Evolutionary conservation across 2,888 invertebrate species (phyloP), one percentile per base, ranked within the genome.

Genomic region (Zhengitettix transpicula): DNA sequence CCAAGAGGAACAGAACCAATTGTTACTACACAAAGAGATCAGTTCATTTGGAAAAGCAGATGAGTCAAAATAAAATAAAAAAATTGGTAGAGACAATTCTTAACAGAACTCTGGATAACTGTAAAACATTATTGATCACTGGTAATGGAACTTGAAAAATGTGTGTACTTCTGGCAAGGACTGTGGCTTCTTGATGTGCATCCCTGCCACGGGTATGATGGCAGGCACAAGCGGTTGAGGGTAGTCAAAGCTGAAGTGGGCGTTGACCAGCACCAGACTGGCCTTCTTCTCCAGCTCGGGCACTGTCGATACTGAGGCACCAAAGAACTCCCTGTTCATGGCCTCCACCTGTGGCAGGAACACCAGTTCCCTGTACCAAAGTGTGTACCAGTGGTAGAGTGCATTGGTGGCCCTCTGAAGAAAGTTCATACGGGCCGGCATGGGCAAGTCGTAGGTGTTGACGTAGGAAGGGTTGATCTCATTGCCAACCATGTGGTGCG

Each of bases 231-330:
- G 66, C 1, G 77, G 75, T 15, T 71, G 66, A 0, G 72, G 71
- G 58, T 64, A 64, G 40, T 65, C 65, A 11, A 68, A 42, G 3
- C 65, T 61, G 57, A 65, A 64, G 67, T 77, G 70, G 1, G 68
- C 66, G 61, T 77, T 77, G 1, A 74, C 52, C 62, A 77, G 71
- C 17, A 75, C 53, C 69, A 76, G 66, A 52, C 73, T 71, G 16
- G 72, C 61, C 57, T 69, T 71, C 67, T 75, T 75, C 17, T 77
- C 76, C 64, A 77, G 65, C 75, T 77, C 67, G 74, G 75, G 41
- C 70, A 67, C 57, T 0, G 62, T 41, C 1, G 66, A 65, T 14
- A 60, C 58, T 60, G 10, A 62, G 60, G 63, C 60, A 9, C 67
- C 67, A 47, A 66, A 65, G 51, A 65, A 61, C 17, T 62, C 40